Base-by-base conservation (phyloP, 2,888 invertebrate species). In the Melikaiella ostensackeni region DNA sequence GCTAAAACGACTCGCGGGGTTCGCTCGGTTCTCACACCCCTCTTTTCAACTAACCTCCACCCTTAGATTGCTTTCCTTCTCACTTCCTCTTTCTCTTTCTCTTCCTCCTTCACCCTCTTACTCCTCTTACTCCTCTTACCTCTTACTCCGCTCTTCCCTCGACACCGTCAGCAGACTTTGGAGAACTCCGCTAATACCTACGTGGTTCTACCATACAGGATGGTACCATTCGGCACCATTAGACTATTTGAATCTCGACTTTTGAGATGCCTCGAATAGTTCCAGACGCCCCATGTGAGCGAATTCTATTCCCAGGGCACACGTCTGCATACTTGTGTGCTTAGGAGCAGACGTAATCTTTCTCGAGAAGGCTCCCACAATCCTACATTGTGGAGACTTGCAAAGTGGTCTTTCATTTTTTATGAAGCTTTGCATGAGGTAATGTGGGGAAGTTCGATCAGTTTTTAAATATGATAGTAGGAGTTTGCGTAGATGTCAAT, bases 181-280 rank as follows among this genome's bases (percentile, higher is more conserved):
- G 80, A 82, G 78, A 78, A 80, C 81, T 77, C 74, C 70, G 76
- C 75, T 66, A 75, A 74, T 75, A 79, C 77, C 82, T 80, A 80
- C 80, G 79, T 76, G 81, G 77, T 81, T 77, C 75, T 78, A 77
- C 59, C 80, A 79, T 77, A 27, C 75, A 82, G 80, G 80, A 80
- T 79, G 80, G 76, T 78, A 74, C 78, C 64, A 70, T 78, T 75
- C 33, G 42, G 50, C 57, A 57, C 74, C 38, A 74, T 79, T 76
- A 73, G 81, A 83, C 83, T 82, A 82, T 82, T 83, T 76, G 73
- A 78, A 80, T 80, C 79, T 77, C 79, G 82, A 81, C 84, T 84
- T 85, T 84, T 85, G 82, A 81, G 83, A 76, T 83, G 81, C 83
- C 81, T 77, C 81, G 80, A 85, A 85, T 85, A 85, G 82, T 84